Base-by-base conservation (phyloP, 2,888 invertebrate species). In the Ypsolopha sequella region DNA sequence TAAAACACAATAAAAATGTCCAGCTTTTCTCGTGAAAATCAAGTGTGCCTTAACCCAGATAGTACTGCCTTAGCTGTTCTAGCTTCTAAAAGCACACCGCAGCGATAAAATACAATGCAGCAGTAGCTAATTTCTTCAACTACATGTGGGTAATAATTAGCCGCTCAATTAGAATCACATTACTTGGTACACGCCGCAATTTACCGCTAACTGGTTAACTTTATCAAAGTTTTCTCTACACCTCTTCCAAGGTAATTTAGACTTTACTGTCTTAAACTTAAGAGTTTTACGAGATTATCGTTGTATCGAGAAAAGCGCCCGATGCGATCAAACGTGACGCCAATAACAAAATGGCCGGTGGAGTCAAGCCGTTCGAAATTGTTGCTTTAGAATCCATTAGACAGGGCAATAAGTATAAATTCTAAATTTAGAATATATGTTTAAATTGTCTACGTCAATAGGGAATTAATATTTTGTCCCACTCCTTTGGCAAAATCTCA, bases 131-230 rank as follows among this genome's bases (percentile, higher is more conserved):
- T 47, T 45, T 24, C 45, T 45, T 14, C 47, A 11, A 36, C 36
- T 36, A 38, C 36, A 50, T 35, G 51, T 45, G 38, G 44, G 68
- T 73, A 73, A 66, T 73, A 80, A 82, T 86, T 84, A 82, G 79
- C 71, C 68, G 81, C 73, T 80, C 86, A 85, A 85, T 86, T 85
- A 85, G 80, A 82, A 76, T 80, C 80, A 79, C 80, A 80, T 82
- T 82, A 82, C 81, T 75, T 69, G 71, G 76, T 76, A 75, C 80
- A 34, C 43, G 48, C 48, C 6, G 53, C 51, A 76, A 76, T 81
- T 80, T 80, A 79, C 81, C 78, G 80, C 76, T 80, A 80, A 84
- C 77, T 70, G 76, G 51, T 49, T 50, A 33, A 34, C 35, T 50
- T 41, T 11, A 44, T 11, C 51, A 36, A 44, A 44, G 13, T 38